A percentile compares a stretch with the other conserved stretches of the same genome.
Conservation (phyloP, 1,140 invertebrate genomes). For the Drosophila melanica region DNA sequence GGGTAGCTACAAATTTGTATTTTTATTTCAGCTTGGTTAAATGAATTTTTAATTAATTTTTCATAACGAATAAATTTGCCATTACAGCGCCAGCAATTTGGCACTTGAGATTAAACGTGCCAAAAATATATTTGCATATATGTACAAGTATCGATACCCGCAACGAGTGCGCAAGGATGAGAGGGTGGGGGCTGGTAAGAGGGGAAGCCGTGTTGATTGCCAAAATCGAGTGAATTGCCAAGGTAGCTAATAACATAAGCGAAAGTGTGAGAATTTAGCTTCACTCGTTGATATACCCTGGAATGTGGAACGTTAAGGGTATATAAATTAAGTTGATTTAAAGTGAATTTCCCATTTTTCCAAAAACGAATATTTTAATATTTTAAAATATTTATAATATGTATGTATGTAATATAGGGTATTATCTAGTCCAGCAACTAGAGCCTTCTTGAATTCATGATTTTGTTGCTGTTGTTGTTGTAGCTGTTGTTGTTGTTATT, state of each 20-base stretch:
- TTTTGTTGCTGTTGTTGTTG: no score
- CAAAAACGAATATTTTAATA: no score
- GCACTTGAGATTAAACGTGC: constrained; percentile 43
- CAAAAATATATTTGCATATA: background rate
- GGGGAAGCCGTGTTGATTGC: constrained; percentile 20
- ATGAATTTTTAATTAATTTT: constrained; percentile 58
- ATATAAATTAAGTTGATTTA: no score
- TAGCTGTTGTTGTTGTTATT: background rate
- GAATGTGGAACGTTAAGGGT: no score
- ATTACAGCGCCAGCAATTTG: constrained; percentile 45
- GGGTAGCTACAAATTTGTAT: background rate
- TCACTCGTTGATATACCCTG: no score
- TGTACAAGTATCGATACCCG: background rate
- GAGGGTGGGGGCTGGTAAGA: no score
- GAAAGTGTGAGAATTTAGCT: background rate
- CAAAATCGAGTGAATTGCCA: constrained; percentile 50
- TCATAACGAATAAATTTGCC: constrained; percentile 4
- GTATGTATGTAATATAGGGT: no score
- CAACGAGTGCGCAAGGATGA: background rate
- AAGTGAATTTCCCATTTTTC: no score
- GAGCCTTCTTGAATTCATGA: no score
- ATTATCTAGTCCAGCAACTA: no score
- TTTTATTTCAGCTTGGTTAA: background rate
- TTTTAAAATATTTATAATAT: no score
- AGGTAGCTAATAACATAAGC: background rate